phyloP scores from a whole-genome alignment of 2,888 invertebrate genomes.

The Bursaphelenchus okinawaensis region DNA sequence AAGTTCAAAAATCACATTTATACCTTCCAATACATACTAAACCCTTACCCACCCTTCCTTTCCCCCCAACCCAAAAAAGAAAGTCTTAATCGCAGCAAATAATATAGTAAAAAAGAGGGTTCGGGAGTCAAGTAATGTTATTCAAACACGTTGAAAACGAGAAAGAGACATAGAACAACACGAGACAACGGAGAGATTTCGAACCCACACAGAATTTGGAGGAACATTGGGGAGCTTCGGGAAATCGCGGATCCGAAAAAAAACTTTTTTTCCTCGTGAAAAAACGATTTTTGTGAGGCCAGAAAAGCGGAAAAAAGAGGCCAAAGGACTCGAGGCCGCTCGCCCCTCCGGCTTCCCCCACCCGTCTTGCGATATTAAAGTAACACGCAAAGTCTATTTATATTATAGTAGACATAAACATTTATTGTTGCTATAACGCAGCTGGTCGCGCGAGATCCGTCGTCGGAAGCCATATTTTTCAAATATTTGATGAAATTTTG shows the following conservation, averaged over 20 bases:
- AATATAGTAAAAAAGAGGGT: neutral
- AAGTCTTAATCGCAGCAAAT: too few relatives aligned
- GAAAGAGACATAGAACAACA: neutral
- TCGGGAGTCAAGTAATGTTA: neutral
- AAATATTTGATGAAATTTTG: too few relatives aligned
- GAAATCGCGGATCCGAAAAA: neutral
- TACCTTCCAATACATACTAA: too few relatives aligned
- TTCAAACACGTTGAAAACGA: neutral
- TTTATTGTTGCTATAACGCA: neutral
- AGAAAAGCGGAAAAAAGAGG: neutral
- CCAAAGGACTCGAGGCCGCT: neutral
- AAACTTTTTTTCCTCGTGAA: neutral
- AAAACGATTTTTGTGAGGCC: neutral
- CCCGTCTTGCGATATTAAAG: neutral
- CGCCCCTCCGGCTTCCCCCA: neutral
- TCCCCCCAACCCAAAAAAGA: too few relatives aligned
- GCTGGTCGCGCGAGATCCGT: too few relatives aligned
- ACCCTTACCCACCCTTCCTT: too few relatives aligned
- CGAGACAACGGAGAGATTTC: neutral
- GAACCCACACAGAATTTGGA: too few relatives aligned
- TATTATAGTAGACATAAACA: neutral
- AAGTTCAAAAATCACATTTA: too few relatives aligned
- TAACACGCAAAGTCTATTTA: neutral
- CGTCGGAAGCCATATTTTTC: too few relatives aligned
- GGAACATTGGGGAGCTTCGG: neutral